phyloP scores from a whole-genome alignment of 2,113 vertebrate species.

The Peromyscus polionotus region DNA sequence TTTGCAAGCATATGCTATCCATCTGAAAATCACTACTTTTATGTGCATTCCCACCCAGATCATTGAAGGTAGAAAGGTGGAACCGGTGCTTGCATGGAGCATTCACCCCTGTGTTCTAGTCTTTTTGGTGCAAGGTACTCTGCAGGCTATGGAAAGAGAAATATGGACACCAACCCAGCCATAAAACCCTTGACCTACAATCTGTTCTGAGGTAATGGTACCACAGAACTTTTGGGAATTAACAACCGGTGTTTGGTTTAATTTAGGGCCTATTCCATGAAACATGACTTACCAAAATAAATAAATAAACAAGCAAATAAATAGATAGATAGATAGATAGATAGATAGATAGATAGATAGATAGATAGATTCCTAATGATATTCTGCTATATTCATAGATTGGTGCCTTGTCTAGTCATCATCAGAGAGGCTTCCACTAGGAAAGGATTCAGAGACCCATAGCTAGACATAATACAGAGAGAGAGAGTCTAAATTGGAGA shows the following conservation, averaged over 20 bases:
- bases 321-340: no score
- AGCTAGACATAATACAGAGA: neutral
- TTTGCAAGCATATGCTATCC: neutral
- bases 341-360: neutral
- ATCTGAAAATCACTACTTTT: constrained; percentile 4
- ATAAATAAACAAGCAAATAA: neutral
- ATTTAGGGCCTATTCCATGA: neutral
- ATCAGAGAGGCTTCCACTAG: neutral
- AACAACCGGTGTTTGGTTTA: neutral
- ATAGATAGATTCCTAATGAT: neutral
- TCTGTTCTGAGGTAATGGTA: neutral
- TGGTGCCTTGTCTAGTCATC: neutral
- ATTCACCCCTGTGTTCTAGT: neutral
- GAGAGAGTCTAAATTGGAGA: neutral
- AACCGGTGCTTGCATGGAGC: neutral
- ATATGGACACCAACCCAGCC: neutral
- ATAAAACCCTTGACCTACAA: neutral
- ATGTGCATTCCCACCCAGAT: neutral
- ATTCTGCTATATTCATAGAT: neutral
- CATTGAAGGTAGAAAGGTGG: neutral
- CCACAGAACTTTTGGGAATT: neutral
- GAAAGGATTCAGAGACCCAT: neutral
- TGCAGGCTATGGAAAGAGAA: neutral
- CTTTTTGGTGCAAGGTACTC: neutral
- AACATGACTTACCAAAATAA: neutral